A percentile compares a stretch with the other conserved stretches of the same genome.
These are phyloP conservation scores for Calephelis perditalis DNA, from an alignment of 2,888 invertebrate genomes.

Conservation along the genomic window DNA sequence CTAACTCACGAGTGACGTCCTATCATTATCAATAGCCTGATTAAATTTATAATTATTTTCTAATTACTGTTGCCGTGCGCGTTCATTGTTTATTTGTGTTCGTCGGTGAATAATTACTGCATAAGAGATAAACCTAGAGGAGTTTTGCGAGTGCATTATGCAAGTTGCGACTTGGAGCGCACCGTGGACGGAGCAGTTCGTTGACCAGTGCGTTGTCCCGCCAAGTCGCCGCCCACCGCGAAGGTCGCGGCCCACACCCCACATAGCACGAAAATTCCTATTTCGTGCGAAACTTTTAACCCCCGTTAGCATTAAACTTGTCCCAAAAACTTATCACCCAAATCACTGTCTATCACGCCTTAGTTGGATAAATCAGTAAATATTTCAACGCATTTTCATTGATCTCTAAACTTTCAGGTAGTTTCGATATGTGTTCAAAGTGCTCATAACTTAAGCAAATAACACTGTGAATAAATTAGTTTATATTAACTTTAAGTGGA, in stretches of 20 bases:
- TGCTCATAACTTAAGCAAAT: slow-evolving; percentile 61
- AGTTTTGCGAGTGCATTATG: slow-evolving; percentile 60
- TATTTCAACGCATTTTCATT: slow-evolving; percentile 49
- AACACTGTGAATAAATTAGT: slow-evolving; percentile 53
- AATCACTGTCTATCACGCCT: background rate
- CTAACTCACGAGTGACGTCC: slow-evolving; percentile 47
- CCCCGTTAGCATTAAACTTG: background rate
- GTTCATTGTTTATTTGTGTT: slow-evolving; percentile 32
- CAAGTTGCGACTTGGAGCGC: slow-evolving; percentile 53
- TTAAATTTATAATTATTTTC: slow-evolving; percentile 29
- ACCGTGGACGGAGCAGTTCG: slow-evolving; percentile 66
- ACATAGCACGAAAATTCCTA: slow-evolving; percentile 31
- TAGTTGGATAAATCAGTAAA: slow-evolving; percentile 15
- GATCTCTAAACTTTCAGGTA: slow-evolving; percentile 49
- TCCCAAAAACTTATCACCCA: slow-evolving; percentile 4
- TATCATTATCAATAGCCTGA: slow-evolving; percentile 47
- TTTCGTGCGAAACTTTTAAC: slow-evolving; percentile 13
- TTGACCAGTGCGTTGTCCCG: slow-evolving; percentile 75
- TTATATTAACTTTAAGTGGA: slow-evolving; percentile 48
- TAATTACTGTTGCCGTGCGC: slow-evolving; percentile 15
- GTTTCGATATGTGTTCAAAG: slow-evolving; percentile 74
- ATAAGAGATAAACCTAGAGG: slow-evolving; percentile 48
- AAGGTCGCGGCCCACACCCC: slow-evolving; percentile 68
- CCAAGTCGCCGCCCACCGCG: slow-evolving; percentile 65
- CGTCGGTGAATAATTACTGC: slow-evolving; percentile 46